These are phyloP conservation scores for Bactericera cockerelli DNA, from an alignment of 1,140 invertebrate genomes.

Conservation along the genomic window DNA sequence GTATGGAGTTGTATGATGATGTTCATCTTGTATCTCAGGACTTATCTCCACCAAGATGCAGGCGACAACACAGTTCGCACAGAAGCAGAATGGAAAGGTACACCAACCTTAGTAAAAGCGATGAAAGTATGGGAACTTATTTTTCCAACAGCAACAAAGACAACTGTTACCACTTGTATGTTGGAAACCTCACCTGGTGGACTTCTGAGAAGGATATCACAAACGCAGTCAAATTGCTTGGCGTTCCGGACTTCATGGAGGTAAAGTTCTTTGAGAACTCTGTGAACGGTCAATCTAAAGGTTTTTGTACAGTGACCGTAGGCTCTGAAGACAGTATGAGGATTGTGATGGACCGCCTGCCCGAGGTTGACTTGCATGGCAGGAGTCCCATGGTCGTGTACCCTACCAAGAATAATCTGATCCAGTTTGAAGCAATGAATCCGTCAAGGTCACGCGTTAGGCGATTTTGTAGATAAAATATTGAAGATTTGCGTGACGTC, in stretches of 20 bases:
- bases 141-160: too few relatives aligned
- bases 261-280: constrained; percentile 10
- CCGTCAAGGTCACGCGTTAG: too few relatives aligned
- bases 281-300: constrained; percentile 10
- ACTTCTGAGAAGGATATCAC: constrained; percentile 4
- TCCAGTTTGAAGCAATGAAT: not conserved
- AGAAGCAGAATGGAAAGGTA: too few relatives aligned
- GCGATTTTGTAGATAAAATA: too few relatives aligned
- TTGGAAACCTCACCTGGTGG: constrained; percentile 13
- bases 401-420: not conserved
- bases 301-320: constrained; percentile 8
- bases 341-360: not conserved
- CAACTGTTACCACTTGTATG: constrained; percentile 4
- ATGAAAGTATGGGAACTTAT: too few relatives aligned
- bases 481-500: too few relatives aligned
- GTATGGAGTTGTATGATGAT: not conserved
- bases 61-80: constrained; percentile 30
- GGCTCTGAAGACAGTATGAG: constrained; percentile 8
- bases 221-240: not conserved
- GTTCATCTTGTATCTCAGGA: constrained; percentile 27
- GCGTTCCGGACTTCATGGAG: not conserved
- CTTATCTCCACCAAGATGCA: constrained; percentile 41
- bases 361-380: constrained; percentile 1
- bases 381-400: not conserved
- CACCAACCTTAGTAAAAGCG: too few relatives aligned